Base-by-base conservation (phyloP, 2,888 invertebrate species). In the Andrena camellia region DNA sequence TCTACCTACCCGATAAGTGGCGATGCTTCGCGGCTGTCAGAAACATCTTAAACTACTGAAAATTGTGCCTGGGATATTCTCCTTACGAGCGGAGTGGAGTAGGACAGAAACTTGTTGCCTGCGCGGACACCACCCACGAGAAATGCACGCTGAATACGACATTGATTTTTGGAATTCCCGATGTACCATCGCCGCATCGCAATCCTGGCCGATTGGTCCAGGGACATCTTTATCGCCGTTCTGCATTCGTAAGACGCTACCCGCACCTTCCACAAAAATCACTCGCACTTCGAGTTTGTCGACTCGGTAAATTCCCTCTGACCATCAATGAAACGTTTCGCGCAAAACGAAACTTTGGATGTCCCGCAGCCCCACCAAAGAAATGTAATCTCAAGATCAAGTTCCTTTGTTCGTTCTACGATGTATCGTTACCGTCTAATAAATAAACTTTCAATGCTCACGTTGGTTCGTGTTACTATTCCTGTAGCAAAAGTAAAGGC, bases 1-100 rank as follows among this genome's bases (percentile, higher is more conserved):
- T 99, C 95, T 99, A 99, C 95, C 94, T 99, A 87, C 99, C 99
- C 0, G 97, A 98, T 94, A 98, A 97, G 93, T 98, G 98, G 97
- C 95, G 99, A 69, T 99, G 99, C 92, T 95, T 97, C 81, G 96
- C 97, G 76, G 98, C 97, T 0, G 95, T 99, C 60, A 96, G 96
- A 85, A 96, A 97, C 77, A 94, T 97, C 0, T 92, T 98, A 1
- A 95, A 97, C 83, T 99, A 97, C 93, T 97, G 93, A 95, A 95
- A 80, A 20, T 72, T 64, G 8, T 66, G 42, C 13, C 17, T 2
- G 31, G 48, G 20, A 77, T 59, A 75, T 60, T 70, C 70, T 70
- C 26, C 54, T 48, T 54, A 66, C 57, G 64, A 54, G 35, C 20
- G 10, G 64, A 42, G 20, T 76, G 52, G 52, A 78, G 72, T 31